These are phyloP conservation scores for Poeciliopsis turneri DNA, from an alignment of 2,797 vertebrate species.

Conservation along the genomic window DNA sequence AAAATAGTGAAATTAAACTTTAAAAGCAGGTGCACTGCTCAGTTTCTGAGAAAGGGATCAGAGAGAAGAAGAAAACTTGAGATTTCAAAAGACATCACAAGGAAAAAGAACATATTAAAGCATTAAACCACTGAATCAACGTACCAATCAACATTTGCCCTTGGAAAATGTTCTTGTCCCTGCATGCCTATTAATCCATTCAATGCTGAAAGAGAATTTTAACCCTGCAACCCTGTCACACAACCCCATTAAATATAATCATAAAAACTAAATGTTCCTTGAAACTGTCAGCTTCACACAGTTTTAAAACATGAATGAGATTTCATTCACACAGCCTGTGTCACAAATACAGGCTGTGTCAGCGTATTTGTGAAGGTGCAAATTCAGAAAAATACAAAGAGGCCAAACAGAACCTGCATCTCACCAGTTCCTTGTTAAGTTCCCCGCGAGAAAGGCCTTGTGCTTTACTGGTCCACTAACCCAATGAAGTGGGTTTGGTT, in stretches of 20 bases:
- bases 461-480: background rate
- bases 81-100: background rate
- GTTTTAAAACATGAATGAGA: background rate
- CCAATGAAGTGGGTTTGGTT: background rate
- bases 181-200: background rate
- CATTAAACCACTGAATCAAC: background rate
- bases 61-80: background rate
- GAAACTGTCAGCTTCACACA: background rate
- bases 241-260: background rate
- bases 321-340: too few species aligned
- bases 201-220: background rate
- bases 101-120: background rate
- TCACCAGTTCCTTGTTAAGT: background rate
- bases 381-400: background rate
- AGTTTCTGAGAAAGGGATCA: background rate
- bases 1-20: background rate
- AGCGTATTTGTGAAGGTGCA: background rate
- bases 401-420: background rate
- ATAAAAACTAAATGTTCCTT: conserved; percentile 2
- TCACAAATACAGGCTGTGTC: background rate
- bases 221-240: background rate
- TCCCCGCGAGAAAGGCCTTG: background rate
- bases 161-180: background rate
- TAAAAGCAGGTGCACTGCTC: background rate
- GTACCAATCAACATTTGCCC: background rate